Percentiles rank a stretch among this genome's conserved stretches.
Evolutionary conservation across 2,113 vertebrate species (phyloP).

Genomic region (Bettongia penicillata): DNA sequence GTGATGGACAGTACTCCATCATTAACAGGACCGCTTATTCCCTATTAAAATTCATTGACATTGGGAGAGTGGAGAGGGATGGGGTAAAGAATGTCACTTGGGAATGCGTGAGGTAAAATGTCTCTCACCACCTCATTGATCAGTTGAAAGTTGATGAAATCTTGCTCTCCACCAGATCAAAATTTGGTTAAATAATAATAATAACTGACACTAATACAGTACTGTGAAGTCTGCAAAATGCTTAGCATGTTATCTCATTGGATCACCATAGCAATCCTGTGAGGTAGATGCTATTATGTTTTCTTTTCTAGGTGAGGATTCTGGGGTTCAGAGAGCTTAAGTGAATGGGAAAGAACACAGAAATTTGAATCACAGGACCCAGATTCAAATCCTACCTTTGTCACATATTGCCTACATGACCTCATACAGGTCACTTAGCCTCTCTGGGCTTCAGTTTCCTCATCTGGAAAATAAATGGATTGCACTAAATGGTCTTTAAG

Average conservation of each 20-base stretch:
- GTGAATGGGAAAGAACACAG: neutral
- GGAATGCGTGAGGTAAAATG: neutral
- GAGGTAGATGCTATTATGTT: neutral
- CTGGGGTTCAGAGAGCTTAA: neutral
- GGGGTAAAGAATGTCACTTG: slow-evolving; percentile 5
- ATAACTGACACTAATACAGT: neutral
- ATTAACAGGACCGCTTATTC: neutral
- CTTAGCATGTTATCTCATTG: neutral
- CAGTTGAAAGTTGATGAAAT: neutral
- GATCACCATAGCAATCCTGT: neutral
- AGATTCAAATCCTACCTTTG: neutral
- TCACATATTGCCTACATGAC: neutral
- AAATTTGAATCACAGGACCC: neutral
- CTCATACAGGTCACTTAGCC: neutral
- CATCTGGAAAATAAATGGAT: neutral
- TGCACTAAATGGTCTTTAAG: neutral
- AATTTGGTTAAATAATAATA: neutral
- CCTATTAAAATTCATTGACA: neutral
- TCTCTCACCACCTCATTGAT: neutral
- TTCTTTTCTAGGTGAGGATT: neutral
- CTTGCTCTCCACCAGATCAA: slow-evolving; percentile 14
- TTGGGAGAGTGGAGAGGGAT: neutral
- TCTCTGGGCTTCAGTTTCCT: neutral
- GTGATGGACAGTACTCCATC: neutral
- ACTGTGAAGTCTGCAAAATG: neutral